These are phyloP conservation scores for Mantis religiosa DNA, from an alignment of 2,888 invertebrate species.

Conservation along the genomic window DNA sequence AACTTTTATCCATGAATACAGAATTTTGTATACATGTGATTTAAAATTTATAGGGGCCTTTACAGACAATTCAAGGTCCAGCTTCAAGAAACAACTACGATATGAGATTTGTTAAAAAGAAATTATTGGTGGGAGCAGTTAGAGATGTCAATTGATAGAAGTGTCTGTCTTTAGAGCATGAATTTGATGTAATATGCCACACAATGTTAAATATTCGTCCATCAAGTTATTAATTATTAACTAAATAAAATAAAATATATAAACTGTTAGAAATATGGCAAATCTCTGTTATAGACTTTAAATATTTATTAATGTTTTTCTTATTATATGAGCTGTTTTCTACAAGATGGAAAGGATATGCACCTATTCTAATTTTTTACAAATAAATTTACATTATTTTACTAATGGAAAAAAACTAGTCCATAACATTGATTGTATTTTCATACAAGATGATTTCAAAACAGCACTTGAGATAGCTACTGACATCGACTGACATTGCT, in stretches of 20 bases:
- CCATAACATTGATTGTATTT: neutral
- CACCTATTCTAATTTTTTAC: neutral
- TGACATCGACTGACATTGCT: neutral
- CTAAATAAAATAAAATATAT: neutral
- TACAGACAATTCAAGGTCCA: neutral
- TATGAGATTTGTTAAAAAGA: neutral
- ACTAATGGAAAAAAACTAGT: neutral
- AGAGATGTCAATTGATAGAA: neutral
- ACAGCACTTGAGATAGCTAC: neutral
- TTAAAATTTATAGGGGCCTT: neutral
- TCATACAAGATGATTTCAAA: neutral
- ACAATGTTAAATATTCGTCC: neutral
- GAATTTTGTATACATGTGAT: neutral
- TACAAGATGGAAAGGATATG: neutral
- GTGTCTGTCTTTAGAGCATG: neutral
- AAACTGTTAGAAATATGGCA: neutral
- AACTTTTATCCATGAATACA: neutral
- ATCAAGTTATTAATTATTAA: neutral
- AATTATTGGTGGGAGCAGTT: neutral
- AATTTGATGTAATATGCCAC: neutral
- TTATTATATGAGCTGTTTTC: neutral
- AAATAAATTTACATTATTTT: neutral
- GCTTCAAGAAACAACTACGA: neutral
- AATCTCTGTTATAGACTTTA: no score
- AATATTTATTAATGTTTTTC: no score